phyloP scores from a whole-genome alignment of 2,888 invertebrate species.

The Limnephilus auricula region DNA sequence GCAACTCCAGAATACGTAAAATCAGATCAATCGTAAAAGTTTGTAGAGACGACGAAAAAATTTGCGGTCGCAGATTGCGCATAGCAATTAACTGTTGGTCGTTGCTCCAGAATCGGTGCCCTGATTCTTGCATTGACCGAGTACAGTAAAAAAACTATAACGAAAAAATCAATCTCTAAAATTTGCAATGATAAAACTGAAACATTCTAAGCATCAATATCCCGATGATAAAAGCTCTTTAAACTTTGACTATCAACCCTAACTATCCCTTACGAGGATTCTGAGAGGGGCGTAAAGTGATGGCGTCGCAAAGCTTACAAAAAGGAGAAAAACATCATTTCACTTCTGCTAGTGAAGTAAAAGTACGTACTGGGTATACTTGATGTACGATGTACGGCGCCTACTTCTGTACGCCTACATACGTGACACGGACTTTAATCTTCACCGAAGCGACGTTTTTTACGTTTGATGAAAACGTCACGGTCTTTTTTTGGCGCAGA shows the following conservation, averaged over 20 bases:
- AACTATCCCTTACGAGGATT: not conserved
- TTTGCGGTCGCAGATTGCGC: too few relatives aligned
- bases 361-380: not conserved
- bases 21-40: too few relatives aligned
- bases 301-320: not conserved
- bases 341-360: not conserved
- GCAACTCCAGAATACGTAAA: too few relatives aligned
- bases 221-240: too few relatives aligned
- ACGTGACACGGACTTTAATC: not conserved
- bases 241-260: not conserved
- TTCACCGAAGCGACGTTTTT: not conserved
- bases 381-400: not conserved
- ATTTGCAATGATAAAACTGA: not conserved
- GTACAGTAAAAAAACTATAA: not conserved
- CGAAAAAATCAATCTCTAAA: not conserved
- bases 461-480: not conserved
- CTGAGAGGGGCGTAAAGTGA: not conserved
- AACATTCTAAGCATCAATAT: not conserved
- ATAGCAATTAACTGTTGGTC: too few relatives aligned
- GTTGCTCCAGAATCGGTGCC: too few relatives aligned
- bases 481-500: not conserved
- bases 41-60: too few relatives aligned
- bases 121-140: too few relatives aligned
- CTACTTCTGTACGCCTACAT: not conserved
- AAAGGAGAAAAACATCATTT: not conserved